Conservation (phyloP, 1,140 invertebrate species). For the Aphis gossypii region DNA sequence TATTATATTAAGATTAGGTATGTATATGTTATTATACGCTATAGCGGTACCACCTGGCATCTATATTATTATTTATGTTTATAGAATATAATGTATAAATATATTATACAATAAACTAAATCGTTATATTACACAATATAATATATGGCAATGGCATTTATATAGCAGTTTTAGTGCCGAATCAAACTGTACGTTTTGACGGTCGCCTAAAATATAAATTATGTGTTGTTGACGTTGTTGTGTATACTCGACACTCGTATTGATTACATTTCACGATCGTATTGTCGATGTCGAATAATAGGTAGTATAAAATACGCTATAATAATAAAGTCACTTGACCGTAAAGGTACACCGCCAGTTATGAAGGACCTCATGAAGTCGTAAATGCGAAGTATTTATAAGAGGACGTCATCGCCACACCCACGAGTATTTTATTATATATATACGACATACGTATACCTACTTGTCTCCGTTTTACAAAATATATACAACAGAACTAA, state of each 20-base stretch:
- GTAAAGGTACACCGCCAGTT: not conserved
- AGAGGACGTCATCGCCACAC: not conserved
- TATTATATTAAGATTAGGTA: not conserved
- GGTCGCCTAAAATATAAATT: no score
- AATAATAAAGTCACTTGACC: not conserved
- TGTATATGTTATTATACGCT: not conserved
- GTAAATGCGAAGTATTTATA: not conserved
- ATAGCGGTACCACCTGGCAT: not conserved
- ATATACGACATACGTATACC: not conserved
- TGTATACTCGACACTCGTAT: not conserved
- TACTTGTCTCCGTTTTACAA: not conserved
- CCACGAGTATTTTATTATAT: not conserved
- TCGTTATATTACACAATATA: not conserved
- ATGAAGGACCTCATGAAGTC: not conserved
- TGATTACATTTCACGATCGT: not conserved
- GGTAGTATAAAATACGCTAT: not conserved
- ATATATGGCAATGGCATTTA: not conserved
- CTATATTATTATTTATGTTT: not conserved
- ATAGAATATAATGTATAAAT: not conserved
- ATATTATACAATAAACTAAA: not conserved
- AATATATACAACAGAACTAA: not conserved
- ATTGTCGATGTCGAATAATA: not conserved
- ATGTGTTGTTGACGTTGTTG: not conserved
- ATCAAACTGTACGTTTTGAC: no score
- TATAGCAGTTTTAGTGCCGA: not conserved